phyloP scores from a whole-genome alignment of 2,797 vertebrate genomes.

The Oophaga sylvatica region DNA sequence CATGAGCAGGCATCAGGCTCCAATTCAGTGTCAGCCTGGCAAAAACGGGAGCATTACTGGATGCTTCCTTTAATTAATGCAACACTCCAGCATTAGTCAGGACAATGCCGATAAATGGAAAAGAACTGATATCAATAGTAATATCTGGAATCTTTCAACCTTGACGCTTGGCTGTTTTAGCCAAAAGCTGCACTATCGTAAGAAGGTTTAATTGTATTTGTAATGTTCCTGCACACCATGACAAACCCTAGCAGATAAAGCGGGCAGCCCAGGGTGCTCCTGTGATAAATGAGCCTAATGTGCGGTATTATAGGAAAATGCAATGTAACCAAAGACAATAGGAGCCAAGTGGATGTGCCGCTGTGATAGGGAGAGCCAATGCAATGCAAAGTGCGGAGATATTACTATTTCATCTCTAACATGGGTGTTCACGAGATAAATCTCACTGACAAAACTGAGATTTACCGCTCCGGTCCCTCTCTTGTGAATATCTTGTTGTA shows the following conservation, averaged over 20 bases:
- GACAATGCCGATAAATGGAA: constrained; percentile 79
- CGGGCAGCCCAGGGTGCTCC: constrained; percentile 69
- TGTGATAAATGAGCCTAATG: constrained; percentile 81
- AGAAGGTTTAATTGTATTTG: constrained; percentile 83
- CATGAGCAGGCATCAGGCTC: constrained; percentile 89
- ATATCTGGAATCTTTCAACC: constrained; percentile 84
- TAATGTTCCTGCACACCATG: constrained; percentile 81
- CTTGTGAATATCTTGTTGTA: constrained; percentile 64
- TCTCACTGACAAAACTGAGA: constrained; percentile 69
- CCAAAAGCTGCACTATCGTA: constrained; percentile 76
- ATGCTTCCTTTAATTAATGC: constrained; percentile 93
- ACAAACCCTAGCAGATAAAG: constrained; percentile 80
- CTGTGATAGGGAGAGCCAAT: constrained; percentile 66
- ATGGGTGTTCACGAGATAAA: constrained; percentile 63
- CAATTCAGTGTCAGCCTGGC: constrained; percentile 87
- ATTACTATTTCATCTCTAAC: constrained; percentile 55
- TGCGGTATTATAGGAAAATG: constrained; percentile 76
- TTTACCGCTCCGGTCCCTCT: constrained; percentile 66
- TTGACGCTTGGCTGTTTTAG: constrained; percentile 77
- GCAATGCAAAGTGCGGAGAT: constrained; percentile 63
- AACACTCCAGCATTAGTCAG: constrained; percentile 76
- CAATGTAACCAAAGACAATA: constrained; percentile 73
- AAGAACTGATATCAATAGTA: constrained; percentile 79
- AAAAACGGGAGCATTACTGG: constrained; percentile 79
- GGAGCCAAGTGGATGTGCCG: constrained; percentile 64